Conservation (phyloP, 2,888 invertebrate species). For the Hoplodrina ambigua region DNA sequence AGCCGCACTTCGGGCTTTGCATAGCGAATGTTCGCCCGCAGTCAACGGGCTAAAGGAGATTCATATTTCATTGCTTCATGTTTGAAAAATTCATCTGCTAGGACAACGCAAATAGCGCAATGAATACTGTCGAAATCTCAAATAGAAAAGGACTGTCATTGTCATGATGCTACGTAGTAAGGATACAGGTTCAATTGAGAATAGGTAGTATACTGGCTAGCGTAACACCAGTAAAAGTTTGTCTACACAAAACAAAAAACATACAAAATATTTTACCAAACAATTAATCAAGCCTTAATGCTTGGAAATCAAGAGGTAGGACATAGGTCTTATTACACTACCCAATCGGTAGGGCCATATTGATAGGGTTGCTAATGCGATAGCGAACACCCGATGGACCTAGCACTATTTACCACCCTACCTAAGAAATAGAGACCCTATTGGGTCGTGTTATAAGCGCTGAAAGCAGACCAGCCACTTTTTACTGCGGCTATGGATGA, state of each 20-base stretch:
- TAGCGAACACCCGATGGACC: too few relatives aligned
- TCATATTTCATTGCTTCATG: neutral
- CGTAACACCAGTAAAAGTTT: conserved; percentile 39
- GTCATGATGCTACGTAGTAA: neutral
- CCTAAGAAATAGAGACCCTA: too few relatives aligned
- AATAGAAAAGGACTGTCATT: neutral
- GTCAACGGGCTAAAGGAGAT: neutral
- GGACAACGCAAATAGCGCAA: neutral
- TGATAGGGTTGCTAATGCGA: too few relatives aligned
- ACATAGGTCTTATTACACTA: neutral
- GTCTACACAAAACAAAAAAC: conserved; percentile 18
- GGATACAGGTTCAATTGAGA: neutral
- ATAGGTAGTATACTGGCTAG: neutral
- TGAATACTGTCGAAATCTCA: neutral
- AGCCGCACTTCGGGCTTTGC: too few relatives aligned
- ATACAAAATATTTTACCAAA: conserved; percentile 11
- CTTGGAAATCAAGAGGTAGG: conserved; percentile 6
- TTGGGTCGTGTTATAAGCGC: too few relatives aligned
- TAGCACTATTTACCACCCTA: too few relatives aligned
- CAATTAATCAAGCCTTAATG: conserved; percentile 7
- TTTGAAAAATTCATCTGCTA: neutral
- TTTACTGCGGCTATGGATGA: neutral
- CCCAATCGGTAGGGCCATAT: too few relatives aligned
- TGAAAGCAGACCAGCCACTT: neutral
- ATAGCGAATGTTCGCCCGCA: too few relatives aligned